Base-by-base conservation (phyloP, 2,113 vertebrate species). In the Anoplopoma fimbria region DNA sequence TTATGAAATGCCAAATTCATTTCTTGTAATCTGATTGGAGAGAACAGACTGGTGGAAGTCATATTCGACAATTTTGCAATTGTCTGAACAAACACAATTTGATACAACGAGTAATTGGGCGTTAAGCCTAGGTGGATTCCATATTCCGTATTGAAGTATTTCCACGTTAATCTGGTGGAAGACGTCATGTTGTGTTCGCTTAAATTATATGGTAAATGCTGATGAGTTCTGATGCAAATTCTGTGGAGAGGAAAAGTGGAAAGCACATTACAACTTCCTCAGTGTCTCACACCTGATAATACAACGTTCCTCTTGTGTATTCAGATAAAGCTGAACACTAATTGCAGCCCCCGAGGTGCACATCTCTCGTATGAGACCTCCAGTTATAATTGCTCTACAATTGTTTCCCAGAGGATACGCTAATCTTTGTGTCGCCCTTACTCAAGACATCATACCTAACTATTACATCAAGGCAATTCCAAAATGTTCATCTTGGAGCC, bases 251-350 rank as follows among this genome's bases (percentile, higher is more conserved):
- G 21, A n/a, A 53, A n/a, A 19, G n/a, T 38, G 15, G 9, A 75
- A 25, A 53, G 33, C 36, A 1, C 36, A n/a, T 15, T 17, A 33
- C 33, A 33, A 15, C 62, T 33, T 10, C 17, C 62, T 63, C 72
- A 21, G 61, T 17, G 61, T 17, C 34, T 57, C 55, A 31, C n/a
- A n/a, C 27, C 21, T 29, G 77, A 75, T 38, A 64, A 70, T 17
- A 27, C 1, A 57, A 33, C 38, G 10, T 33, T 55, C 49, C 65
- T 69, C 58, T 33, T 23, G 82, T 49, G 77, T 49, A 40, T 69
- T 64, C 77, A 75, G 77, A 58, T 65, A 27, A 36, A 69, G 63
- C 45, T 34, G 27, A 68, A 78, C 60, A n/a, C 23, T 71, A 34
- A 27, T 45, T 69, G 45, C 25, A 1, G 42, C 40, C 72, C 64